phyloP scores from a whole-genome alignment of 2,797 vertebrate genomes.

The Eulemur rubriventer region DNA sequence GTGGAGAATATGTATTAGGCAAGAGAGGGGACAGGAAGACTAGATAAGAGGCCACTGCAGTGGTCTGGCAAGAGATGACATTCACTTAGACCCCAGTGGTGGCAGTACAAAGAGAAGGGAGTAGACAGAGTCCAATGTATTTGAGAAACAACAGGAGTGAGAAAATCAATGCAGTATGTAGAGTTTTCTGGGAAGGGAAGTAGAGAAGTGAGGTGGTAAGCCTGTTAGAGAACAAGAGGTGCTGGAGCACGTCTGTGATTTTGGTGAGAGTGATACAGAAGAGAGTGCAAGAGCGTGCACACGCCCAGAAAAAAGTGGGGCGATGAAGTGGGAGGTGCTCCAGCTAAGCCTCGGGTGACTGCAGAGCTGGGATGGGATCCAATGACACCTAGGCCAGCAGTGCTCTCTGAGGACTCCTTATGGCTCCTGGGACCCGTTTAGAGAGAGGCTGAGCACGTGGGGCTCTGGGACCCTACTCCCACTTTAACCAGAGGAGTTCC shows the following conservation, averaged over 20 bases:
- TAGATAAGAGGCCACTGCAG: neutral
- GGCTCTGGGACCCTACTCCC: too few relatives aligned
- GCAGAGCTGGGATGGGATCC: neutral
- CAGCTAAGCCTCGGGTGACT: neutral
- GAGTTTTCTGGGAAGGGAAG: neutral
- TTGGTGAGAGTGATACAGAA: neutral
- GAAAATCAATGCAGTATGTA: neutral
- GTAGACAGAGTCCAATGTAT: neutral
- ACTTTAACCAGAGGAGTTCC: neutral
- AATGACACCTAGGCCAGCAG: rapidly evolving
- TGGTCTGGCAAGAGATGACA: neutral
- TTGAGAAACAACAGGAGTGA: neutral
- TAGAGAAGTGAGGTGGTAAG: neutral
- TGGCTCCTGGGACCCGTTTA: neutral
- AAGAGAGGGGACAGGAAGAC: neutral
- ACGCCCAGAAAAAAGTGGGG: neutral
- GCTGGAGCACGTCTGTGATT: neutral
- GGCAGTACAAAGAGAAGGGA: neutral
- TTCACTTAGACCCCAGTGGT: neutral
- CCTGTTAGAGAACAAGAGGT: neutral
- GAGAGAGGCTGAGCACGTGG: neutral
- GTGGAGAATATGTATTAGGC: neutral
- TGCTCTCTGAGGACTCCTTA: neutral
- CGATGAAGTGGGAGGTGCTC: neutral
- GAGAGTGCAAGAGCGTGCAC: neutral